phyloP scores from a whole-genome alignment of 2,797 vertebrate genomes.

The Gallinago solitaria region DNA sequence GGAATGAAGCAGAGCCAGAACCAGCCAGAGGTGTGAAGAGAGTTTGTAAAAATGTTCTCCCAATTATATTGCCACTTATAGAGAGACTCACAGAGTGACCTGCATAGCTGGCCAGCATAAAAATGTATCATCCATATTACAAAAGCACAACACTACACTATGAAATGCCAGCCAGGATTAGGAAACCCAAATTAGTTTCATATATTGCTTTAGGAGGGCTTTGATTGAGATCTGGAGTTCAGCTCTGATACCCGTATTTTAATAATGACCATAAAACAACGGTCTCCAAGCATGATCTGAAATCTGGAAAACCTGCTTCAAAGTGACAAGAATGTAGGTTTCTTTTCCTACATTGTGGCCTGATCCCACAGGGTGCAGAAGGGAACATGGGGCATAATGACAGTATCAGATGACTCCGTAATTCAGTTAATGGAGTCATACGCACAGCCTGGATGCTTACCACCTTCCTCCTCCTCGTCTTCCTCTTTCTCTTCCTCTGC shows the following conservation, averaged over 20 bases:
- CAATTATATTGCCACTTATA: neutral
- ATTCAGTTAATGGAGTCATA: neutral
- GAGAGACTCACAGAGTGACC: neutral
- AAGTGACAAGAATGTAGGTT: neutral
- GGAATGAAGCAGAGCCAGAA: neutral
- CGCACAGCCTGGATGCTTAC: neutral
- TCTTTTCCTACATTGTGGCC: neutral
- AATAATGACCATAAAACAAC: neutral
- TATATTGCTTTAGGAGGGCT: neutral
- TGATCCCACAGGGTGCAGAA: neutral
- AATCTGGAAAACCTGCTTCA: neutral
- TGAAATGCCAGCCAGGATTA: neutral
- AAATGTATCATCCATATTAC: neutral
- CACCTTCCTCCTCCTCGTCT: neutral
- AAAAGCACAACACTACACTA: neutral
- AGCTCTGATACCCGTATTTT: neutral
- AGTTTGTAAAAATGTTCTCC: neutral
- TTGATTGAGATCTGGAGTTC: neutral
- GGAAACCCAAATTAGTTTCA: neutral
- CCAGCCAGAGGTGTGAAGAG: neutral
- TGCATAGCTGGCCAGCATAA: neutral
- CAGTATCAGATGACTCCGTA: neutral
- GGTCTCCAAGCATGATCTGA: neutral
- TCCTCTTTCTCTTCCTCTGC: neutral
- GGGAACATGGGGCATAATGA: neutral